phyloP scores from a whole-genome alignment of 1,140 invertebrate genomes.

The Octopus sinensis region DNA sequence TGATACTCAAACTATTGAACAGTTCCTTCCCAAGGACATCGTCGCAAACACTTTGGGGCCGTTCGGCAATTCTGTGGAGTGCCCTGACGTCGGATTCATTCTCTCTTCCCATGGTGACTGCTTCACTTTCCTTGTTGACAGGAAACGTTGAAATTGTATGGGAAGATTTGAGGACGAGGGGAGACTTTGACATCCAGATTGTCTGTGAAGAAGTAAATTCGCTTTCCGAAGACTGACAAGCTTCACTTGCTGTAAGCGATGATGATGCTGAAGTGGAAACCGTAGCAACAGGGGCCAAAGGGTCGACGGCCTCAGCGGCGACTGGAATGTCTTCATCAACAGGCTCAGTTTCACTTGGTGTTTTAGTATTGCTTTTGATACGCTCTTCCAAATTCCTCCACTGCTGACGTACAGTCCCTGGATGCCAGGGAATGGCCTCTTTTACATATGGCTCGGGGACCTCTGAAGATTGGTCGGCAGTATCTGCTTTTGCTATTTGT shows the following conservation, averaged over 20 bases:
- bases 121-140: not conserved
- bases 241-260: too few relatives aligned
- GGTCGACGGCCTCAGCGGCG: not conserved
- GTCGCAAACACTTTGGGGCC: constrained; percentile 16
- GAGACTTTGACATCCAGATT: too few relatives aligned
- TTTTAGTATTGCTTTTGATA: constrained; percentile 23
- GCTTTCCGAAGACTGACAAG: too few relatives aligned
- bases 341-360: constrained; percentile 10
- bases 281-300: not conserved
- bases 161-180: not conserved
- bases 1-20: not conserved
- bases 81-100: too few relatives aligned
- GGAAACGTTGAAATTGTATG: not conserved
- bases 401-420: constrained; percentile 64
- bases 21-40: not conserved
- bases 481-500: too few relatives aligned
- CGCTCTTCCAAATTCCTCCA: constrained; percentile 63
- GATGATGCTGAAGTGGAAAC: too few relatives aligned
- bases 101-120: too few relatives aligned
- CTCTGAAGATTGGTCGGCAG: not conserved
- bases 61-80: not conserved
- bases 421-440: constrained; percentile 67
- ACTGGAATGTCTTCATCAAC: not conserved
- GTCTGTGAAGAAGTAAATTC: too few relatives aligned
- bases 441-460: constrained; percentile 59